Conservation (phyloP, 2,888 invertebrate species). For the Trichopria drosophilae region DNA sequence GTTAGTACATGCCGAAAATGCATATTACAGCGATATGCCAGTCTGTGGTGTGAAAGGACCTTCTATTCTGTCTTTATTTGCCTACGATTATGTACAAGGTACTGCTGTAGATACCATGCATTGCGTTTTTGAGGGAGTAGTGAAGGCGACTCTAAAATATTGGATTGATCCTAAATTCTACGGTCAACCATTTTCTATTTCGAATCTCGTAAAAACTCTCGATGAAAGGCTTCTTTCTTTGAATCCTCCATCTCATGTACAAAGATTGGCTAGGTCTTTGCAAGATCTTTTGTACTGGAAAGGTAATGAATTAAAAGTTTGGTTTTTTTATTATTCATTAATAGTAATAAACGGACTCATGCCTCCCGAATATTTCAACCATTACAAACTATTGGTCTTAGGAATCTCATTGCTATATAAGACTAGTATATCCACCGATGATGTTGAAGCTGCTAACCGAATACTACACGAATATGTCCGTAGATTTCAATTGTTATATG, state of each 20-base stretch:
- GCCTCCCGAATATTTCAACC: slow-evolving; percentile 10
- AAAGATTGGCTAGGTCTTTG: slow-evolving; percentile 18
- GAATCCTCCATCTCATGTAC: slow-evolving; percentile 14
- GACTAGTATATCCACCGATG: slow-evolving; percentile 1
- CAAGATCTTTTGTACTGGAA: slow-evolving; percentile 24
- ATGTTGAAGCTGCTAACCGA: slow-evolving; percentile 12
- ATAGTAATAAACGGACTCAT: slow-evolving; percentile 13
- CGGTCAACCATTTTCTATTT: too few relatives aligned
- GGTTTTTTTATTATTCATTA: slow-evolving; percentile 27
- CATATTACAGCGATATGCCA: slow-evolving; percentile 3
- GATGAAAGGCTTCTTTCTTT: too few relatives aligned
- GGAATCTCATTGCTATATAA: slow-evolving; percentile 16
- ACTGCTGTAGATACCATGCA: slow-evolving; percentile 28
- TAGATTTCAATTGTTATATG: too few relatives aligned
- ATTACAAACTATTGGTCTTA: slow-evolving; percentile 16
- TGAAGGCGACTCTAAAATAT: slow-evolving; percentile 8
- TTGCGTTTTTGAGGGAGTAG: slow-evolving; percentile 23
- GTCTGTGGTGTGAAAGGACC: slow-evolving; percentile 27
- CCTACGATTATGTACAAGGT: slow-evolving; percentile 11
- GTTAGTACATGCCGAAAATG: slow-evolving; percentile 16
- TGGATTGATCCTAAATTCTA: slow-evolving; percentile 20
- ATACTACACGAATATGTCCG: slow-evolving; percentile 4
- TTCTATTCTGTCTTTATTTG: slow-evolving; percentile 21
- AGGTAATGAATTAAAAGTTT: slow-evolving; percentile 21
- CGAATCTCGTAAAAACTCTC: too few relatives aligned